Base-by-base conservation (phyloP, 2,113 vertebrate genomes). In the Aphyosemion australe region DNA sequence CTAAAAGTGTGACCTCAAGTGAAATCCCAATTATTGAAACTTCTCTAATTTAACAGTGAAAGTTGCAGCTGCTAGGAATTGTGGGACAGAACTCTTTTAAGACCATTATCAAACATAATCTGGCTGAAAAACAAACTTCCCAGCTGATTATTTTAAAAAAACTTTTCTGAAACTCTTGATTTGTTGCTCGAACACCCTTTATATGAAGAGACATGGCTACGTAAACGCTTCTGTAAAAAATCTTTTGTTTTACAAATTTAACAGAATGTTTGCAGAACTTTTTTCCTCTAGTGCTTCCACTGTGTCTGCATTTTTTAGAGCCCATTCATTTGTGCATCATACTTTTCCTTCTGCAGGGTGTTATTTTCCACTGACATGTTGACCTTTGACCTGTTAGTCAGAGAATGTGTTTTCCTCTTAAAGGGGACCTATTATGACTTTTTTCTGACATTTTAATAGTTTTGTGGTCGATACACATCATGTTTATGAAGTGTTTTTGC, bases 381-480 rank as follows among this genome's bases (percentile, higher is more conserved):
- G 82, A 88, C 68, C 80, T 58, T 59, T 85, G 65, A 78, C 73
- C 80, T 52, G 37, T 55, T 68, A 18, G 53, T 48, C 39, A 3
- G 48, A 67, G 65, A 71, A 74, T 60, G 16, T 58, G n/a, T 75
- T 82, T 84, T 80, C 69, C 60, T 20, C 19, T 67, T 69, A 15
- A 47, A 56, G 54, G 65, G 80, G 61, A 57, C 61, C 54, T n/a
- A 12, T 15, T 72, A 60, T 57, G 69, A 31, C 47, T 37, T 75
- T 79, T 73, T 16, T n/a, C 26, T 26, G 3, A 26, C 3, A 2
- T 26, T 26, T 4, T 26, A 26, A 26, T 26, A 26, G 26, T 26
- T 26, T 26, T 26, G 0, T 26, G 5, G 5, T 26, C 5, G 5
- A 26, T 26, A 26, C 5, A 26, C 3, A 26, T 4, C 26, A 26